Evolutionary conservation across 2,113 vertebrate genomes (phyloP).

Genomic region (Oreochromis aureus): DNA sequence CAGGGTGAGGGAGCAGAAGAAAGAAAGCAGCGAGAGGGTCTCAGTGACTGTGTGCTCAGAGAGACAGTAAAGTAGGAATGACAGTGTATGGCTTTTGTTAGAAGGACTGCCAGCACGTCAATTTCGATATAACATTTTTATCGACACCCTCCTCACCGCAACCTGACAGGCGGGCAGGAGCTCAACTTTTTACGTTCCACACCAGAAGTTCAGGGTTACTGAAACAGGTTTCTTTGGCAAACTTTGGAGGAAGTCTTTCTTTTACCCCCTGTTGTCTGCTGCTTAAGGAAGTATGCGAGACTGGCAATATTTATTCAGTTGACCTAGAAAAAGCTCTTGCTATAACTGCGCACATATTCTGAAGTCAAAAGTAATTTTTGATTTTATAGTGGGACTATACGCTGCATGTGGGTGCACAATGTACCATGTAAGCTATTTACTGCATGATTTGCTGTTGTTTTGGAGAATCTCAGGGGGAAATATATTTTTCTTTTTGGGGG

Average conservation of each 20-base stretch:
- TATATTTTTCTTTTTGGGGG: neutral
- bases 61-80: constrained; percentile 49
- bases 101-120: constrained; percentile 56
- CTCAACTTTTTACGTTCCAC: constrained; percentile 39
- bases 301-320: constrained; percentile 62
- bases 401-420: neutral
- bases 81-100: constrained; percentile 58
- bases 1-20: constrained; percentile 1
- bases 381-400: constrained; percentile 10
- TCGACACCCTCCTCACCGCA: constrained; percentile 39
- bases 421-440: neutral
- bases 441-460: constrained; percentile 19
- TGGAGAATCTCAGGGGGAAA: neutral
- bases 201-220: constrained; percentile 35
- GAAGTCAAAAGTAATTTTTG: constrained; percentile 33
- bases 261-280: neutral
- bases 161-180: constrained; percentile 36
- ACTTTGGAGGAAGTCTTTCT: constrained; percentile 22
- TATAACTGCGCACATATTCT: constrained; percentile 19
- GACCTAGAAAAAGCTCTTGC: constrained; percentile 67
- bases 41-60: constrained; percentile 25
- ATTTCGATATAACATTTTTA: constrained; percentile 63
- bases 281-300: constrained; percentile 50
- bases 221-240: constrained; percentile 57
- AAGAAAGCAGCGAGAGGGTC: constrained; percentile 30